phyloP scores from a whole-genome alignment of 2,888 invertebrate species.

The Mesorhabditis belari region DNA sequence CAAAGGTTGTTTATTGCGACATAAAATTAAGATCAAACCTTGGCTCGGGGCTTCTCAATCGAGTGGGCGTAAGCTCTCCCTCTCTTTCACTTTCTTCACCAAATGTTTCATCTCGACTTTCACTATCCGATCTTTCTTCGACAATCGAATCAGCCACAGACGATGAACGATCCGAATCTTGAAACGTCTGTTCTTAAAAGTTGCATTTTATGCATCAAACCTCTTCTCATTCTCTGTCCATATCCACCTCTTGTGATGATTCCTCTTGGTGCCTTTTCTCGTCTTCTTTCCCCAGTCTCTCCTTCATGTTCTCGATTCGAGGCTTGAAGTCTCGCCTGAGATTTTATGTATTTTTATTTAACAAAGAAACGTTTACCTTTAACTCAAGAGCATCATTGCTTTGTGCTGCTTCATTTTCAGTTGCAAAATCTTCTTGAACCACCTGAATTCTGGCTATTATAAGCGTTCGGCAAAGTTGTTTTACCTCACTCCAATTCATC shows the following conservation, averaged over 20 bases:
- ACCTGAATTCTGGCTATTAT: too few species aligned
- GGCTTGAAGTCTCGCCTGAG: too few species aligned
- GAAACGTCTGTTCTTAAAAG: not conserved
- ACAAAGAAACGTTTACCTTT: too few species aligned
- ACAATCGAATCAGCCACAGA: not conserved
- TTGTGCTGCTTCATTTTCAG: not conserved
- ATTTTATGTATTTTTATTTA: too few species aligned
- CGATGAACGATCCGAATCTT: not conserved
- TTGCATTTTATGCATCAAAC: not conserved
- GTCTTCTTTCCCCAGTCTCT: too few species aligned
- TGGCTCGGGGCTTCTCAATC: not conserved
- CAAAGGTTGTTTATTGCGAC: too few species aligned
- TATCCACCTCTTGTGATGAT: not conserved
- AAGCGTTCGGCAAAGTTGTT: not conserved
- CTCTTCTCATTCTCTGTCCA: not conserved
- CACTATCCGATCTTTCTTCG: too few species aligned
- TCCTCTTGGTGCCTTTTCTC: too few species aligned
- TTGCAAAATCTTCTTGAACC: not conserved
- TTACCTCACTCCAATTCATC: slow-evolving; percentile 24
- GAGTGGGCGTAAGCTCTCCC: not conserved
- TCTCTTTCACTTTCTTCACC: not conserved
- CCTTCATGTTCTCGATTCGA: too few species aligned
- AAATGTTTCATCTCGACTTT: too few species aligned
- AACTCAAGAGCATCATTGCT: not conserved
- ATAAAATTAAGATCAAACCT: too few species aligned